phyloP scores from a whole-genome alignment of 2,888 invertebrate genomes.

The Bombylius major region DNA sequence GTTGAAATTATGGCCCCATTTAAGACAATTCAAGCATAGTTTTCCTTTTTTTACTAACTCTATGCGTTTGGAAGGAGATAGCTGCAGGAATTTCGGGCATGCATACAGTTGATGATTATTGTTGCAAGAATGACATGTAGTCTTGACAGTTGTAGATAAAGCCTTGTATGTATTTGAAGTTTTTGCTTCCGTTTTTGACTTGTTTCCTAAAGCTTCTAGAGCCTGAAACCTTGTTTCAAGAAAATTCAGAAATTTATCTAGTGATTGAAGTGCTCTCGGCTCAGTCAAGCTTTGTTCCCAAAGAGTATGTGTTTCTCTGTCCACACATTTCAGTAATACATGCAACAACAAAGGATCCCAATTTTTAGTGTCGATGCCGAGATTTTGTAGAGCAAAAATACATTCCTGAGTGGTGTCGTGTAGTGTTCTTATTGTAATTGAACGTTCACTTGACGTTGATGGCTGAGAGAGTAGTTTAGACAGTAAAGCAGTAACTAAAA shows the following conservation, averaged over 20 bases:
- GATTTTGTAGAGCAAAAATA: background rate
- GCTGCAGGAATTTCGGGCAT: too few species aligned
- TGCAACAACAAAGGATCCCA: background rate
- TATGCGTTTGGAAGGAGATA: too few species aligned
- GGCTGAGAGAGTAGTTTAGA: too few species aligned
- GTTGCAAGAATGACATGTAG: too few species aligned
- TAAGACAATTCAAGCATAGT: background rate
- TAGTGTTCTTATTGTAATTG: background rate
- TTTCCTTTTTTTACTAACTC: too few species aligned
- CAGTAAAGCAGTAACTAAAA: too few species aligned
- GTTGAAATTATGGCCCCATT: background rate
- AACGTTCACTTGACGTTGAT: too few species aligned
- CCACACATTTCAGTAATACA: background rate
- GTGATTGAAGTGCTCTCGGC: background rate
- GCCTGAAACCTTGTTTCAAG: background rate
- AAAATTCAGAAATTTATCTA: background rate
- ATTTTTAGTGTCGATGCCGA: background rate
- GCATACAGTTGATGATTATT: too few species aligned
- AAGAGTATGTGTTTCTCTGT: background rate
- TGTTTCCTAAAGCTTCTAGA: background rate
- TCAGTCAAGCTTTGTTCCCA: background rate
- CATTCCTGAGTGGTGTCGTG: background rate
- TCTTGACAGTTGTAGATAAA: too few species aligned
- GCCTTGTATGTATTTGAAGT: too few species aligned
- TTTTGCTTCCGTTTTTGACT: too few species aligned